Evolutionary conservation across 2,113 vertebrate species (phyloP), one percentile per base, ranked within the genome.

Genomic region (Antigone vipio): DNA sequence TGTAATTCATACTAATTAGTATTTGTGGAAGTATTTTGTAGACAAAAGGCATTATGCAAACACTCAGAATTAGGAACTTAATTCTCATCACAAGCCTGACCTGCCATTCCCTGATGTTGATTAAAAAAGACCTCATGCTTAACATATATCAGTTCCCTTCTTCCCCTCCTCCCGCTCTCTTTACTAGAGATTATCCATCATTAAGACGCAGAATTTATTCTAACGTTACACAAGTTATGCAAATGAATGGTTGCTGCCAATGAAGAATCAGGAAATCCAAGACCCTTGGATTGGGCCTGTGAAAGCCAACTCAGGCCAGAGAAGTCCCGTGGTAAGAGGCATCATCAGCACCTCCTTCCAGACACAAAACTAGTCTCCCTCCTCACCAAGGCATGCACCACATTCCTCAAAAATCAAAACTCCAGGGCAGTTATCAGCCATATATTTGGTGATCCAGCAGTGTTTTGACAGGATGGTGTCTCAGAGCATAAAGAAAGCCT

Each of bases 71-170:
- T 96, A 95, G 75, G 88, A 92, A 80, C 59, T 86, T 95, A 94
- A 96, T 96, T 97, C 92, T 91, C 92, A 84, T 94, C 95, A 96
- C 90, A 96, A 96, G 92, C 79, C 85, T 93, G 95, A 92, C 88
- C 90, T 96, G 88, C 79, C 32, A 84, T 88, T 88, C 91, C 88
- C 76, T 52, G 56, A 74, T 38, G 85, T 67, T 90, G 82, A 80
- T 75, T 88, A 58, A 84, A 77, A 92, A 67, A 78, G 85, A 63
- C 76, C 73, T 93, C 85, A 85, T 79, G 77, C 64, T 75, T 87
- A 38, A 38, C 81, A 73, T 75, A 53, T 17, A 79, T 73, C 47
- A 59, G 47, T 21, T 86, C 23, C 27, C 67, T 62, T 85, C 58
- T 45, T 79, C 58, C 69, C 62, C 45, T 85, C 55, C 92, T 79